Evolutionary conservation across 2,797 vertebrate species (phyloP).

Genomic region (Spinus olivaceus): DNA sequence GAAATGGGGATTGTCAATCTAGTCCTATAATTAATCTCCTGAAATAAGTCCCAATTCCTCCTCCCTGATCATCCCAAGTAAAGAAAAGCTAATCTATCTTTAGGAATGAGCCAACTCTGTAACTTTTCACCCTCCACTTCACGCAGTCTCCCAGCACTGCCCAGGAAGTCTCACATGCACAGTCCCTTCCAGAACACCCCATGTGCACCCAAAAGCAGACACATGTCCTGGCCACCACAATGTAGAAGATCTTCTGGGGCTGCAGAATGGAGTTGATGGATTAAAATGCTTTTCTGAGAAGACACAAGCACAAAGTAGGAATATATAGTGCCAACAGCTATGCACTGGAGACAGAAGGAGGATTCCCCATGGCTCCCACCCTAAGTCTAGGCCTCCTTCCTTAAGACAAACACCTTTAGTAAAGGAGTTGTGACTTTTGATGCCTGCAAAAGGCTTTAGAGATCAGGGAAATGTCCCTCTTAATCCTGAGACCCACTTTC

Average conservation of each 20-base stretch:
- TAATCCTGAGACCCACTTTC: neutral
- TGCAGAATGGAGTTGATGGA: neutral
- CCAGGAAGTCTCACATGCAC: neutral
- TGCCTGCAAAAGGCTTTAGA: neutral
- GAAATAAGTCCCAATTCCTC: neutral
- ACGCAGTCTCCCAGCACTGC: neutral
- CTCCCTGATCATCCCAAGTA: neutral
- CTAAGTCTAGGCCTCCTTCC: neutral
- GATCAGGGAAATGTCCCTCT: neutral
- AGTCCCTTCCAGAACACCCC: neutral
- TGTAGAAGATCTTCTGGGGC: neutral
- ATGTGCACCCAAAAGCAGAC: fast-evolving
- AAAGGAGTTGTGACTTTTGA: neutral
- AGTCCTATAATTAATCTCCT: neutral
- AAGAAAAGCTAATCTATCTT: neutral
- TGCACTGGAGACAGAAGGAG: neutral
- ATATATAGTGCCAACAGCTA: neutral
- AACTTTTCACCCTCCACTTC: neutral
- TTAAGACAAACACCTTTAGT: neutral
- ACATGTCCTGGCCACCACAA: fast-evolving
- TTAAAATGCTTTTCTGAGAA: neutral
- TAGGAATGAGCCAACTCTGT: neutral
- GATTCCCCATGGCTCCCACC: fast-evolving
- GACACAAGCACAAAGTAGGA: neutral
- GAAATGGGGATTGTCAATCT: neutral